phyloP scores from a whole-genome alignment of 1,140 invertebrate genomes.

The Papilio polytes region DNA sequence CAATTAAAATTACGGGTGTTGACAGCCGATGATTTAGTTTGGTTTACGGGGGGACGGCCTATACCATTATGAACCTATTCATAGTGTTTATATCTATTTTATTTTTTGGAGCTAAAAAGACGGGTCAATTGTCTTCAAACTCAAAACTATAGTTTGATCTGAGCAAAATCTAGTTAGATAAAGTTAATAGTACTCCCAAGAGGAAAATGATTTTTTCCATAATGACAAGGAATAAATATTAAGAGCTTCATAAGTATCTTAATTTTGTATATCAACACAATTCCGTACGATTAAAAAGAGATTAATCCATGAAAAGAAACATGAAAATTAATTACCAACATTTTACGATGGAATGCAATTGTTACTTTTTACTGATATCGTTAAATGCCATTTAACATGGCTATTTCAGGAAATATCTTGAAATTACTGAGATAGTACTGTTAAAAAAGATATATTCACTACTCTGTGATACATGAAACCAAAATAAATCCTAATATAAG shows the following conservation, averaged over 20 bases:
- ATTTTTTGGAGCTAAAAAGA: too few species aligned
- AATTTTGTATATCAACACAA: conserved; percentile 2
- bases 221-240: neutral
- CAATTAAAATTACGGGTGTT: too few species aligned
- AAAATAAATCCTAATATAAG: too few species aligned
- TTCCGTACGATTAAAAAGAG: neutral
- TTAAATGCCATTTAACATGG: neutral
- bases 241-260: neutral
- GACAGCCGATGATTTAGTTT: too few species aligned
- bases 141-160: too few species aligned
- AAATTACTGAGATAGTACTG: too few species aligned
- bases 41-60: too few species aligned
- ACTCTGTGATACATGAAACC: neutral
- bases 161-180: too few species aligned
- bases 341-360: conserved; percentile 3
- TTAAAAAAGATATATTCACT: neutral
- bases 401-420: neutral
- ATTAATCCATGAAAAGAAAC: neutral
- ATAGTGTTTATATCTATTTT: too few species aligned
- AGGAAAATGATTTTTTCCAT: neutral
- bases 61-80: too few species aligned
- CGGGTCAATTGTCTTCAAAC: too few species aligned
- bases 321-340: conserved; percentile 20
- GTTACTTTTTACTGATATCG: neutral
- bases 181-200: too few species aligned